Conservation (phyloP, 2,113 vertebrate genomes). For the Odobenus rosmarus region DNA sequence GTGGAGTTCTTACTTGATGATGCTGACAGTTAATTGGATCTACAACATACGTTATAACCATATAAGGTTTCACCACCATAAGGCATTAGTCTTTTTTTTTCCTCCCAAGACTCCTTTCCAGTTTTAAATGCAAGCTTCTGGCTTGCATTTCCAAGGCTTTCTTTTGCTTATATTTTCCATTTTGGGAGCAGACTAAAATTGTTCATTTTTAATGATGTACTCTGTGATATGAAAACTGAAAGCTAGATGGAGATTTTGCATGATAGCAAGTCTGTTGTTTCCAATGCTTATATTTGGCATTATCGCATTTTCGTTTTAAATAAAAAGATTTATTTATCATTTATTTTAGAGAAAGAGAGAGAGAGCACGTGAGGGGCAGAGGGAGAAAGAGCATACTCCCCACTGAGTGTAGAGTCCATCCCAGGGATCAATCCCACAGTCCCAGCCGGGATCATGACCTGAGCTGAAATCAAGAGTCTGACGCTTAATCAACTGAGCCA, state of each 20-base stretch:
- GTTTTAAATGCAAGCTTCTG: background rate
- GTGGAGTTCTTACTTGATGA: background rate
- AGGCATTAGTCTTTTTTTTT: background rate
- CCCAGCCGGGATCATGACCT: background rate
- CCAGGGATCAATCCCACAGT: background rate
- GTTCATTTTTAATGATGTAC: background rate
- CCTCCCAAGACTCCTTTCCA: background rate
- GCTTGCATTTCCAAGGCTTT: background rate
- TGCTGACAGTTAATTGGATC: background rate
- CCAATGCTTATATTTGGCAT: background rate
- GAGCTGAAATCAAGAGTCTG: background rate
- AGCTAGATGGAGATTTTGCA: background rate
- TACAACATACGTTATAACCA: background rate
- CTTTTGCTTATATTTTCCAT: conserved; percentile 29
- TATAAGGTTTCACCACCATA: background rate
- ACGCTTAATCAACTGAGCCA: background rate
- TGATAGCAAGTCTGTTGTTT: background rate
- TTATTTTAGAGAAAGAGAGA: background rate
- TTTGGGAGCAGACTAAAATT: background rate
- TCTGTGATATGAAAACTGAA: conserved; percentile 2
- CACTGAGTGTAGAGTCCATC: background rate
- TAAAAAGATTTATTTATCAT: background rate
- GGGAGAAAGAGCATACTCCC: background rate
- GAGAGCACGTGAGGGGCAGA: background rate
- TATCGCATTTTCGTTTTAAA: background rate